phyloP scores from a whole-genome alignment of 2,888 invertebrate species.

The Cremastobaeus sp. region DNA sequence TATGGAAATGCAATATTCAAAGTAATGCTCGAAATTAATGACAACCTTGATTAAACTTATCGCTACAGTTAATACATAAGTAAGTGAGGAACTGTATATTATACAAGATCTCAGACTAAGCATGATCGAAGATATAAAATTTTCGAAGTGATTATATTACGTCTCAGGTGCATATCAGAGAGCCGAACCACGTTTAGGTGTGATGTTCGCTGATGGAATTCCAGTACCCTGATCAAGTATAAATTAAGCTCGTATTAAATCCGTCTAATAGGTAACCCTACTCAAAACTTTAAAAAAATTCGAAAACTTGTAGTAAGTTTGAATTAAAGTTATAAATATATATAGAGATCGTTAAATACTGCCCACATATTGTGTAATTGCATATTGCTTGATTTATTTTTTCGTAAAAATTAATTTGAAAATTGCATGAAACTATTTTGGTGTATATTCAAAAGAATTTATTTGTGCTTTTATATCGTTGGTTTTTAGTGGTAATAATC shows the following conservation, averaged over 20 bases:
- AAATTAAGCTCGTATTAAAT: conserved; percentile 20
- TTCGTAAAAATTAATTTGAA: no score
- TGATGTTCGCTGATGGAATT: conserved; percentile 25
- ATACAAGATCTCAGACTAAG: neutral
- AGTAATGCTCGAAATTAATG: no score
- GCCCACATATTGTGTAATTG: no score
- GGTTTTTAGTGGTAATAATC: no score
- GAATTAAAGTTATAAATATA: conserved; percentile 1
- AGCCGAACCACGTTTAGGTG: conserved; percentile 11
- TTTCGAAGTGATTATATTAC: conserved; percentile 12
- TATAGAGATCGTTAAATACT: no score
- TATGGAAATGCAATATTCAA: no score
- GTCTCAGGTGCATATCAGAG: conserved; percentile 7
- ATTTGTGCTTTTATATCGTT: no score
- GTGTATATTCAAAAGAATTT: no score
- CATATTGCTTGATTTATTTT: no score
- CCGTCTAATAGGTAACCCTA: neutral
- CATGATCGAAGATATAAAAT: neutral
- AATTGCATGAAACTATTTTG: no score
- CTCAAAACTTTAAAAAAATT: neutral
- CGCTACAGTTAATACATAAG: no score
- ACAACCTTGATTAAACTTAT: no score
- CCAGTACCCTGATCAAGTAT: conserved; percentile 10
- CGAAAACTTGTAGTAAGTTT: neutral
- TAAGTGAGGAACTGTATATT: neutral